A percentile compares a stretch with the other conserved stretches of the same genome.
phyloP scores from a whole-genome alignment of 2,113 vertebrate genomes.

The Megatriorchis doriae region DNA sequence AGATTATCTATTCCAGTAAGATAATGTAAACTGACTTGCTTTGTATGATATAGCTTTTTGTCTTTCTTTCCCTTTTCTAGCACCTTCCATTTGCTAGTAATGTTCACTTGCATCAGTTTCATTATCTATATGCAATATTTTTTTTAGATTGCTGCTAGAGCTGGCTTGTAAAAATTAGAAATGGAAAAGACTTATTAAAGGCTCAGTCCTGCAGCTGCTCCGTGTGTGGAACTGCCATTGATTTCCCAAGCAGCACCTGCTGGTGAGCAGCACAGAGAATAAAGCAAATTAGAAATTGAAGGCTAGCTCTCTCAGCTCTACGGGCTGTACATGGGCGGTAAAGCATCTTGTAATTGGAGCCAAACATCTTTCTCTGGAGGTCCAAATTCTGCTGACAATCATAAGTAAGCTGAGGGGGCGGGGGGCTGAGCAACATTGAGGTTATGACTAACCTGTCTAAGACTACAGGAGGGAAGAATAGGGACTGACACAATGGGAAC shows the following conservation, averaged over 20 bases:
- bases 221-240: not conserved
- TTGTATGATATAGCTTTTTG: not conserved
- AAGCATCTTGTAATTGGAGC: not conserved
- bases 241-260: conserved; percentile 32
- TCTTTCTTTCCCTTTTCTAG: not conserved
- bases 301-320: not conserved
- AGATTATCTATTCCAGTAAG: not conserved
- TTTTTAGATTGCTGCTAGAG: not conserved
- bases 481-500: not conserved
- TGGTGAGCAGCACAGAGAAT: not conserved
- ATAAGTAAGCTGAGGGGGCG: not conserved
- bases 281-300: conserved; percentile 30
- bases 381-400: not conserved
- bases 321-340: not conserved
- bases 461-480: not conserved
- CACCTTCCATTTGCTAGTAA: not conserved
- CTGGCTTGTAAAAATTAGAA: conserved; percentile 10
- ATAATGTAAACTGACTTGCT: not conserved
- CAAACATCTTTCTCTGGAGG: not conserved
- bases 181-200: conserved; percentile 16
- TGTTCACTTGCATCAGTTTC: not conserved
- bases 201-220: conserved; percentile 1
- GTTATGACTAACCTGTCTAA: not conserved
- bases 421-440: not conserved
- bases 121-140: not conserved